Evolutionary conservation across 2,113 vertebrate species (phyloP).

Genomic region (Amphilophus citrinellus): DNA sequence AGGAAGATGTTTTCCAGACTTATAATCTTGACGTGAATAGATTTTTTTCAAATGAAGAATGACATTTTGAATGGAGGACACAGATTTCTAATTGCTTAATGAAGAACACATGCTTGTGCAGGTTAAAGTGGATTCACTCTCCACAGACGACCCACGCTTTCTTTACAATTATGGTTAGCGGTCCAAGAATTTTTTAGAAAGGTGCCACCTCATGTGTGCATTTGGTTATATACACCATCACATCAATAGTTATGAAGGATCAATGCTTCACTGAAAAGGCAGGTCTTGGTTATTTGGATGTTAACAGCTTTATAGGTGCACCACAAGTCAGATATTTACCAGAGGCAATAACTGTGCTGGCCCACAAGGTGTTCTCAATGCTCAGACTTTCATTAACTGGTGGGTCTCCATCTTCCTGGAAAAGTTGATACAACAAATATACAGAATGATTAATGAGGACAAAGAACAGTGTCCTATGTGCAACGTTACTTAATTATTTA

Average conservation of each 20-base stretch:
- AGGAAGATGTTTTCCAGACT: slow-evolving; percentile 63
- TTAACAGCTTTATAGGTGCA: not conserved
- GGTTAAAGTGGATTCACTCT: slow-evolving; percentile 17
- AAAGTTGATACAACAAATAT: slow-evolving; percentile 14
- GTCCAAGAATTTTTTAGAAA: slow-evolving; percentile 10
- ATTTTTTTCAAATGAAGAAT: slow-evolving; percentile 52
- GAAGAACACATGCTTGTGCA: slow-evolving; percentile 35
- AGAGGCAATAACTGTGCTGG: slow-evolving; percentile 95
- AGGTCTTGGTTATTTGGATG: slow-evolving; percentile 4
- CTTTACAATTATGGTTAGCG: not conserved
- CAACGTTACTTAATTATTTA: no score
- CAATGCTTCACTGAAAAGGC: not conserved
- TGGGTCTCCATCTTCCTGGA: slow-evolving; percentile 95
- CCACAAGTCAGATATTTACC: slow-evolving; percentile 79
- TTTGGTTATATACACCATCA: slow-evolving; percentile 19
- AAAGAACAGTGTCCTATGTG: no score
- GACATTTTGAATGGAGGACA: slow-evolving; percentile 45
- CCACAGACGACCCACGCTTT: not conserved
- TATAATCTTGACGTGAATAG: slow-evolving; percentile 45
- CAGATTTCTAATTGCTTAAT: slow-evolving; percentile 50
- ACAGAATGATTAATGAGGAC: not conserved
- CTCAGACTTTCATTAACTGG: slow-evolving; percentile 95
- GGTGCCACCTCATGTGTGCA: not conserved
- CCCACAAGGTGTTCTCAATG: slow-evolving; percentile 98
- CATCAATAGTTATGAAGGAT: slow-evolving; percentile 2